Evolutionary conservation across 2,113 vertebrate genomes (phyloP).

Genomic region (Taxidea taxus): DNA sequence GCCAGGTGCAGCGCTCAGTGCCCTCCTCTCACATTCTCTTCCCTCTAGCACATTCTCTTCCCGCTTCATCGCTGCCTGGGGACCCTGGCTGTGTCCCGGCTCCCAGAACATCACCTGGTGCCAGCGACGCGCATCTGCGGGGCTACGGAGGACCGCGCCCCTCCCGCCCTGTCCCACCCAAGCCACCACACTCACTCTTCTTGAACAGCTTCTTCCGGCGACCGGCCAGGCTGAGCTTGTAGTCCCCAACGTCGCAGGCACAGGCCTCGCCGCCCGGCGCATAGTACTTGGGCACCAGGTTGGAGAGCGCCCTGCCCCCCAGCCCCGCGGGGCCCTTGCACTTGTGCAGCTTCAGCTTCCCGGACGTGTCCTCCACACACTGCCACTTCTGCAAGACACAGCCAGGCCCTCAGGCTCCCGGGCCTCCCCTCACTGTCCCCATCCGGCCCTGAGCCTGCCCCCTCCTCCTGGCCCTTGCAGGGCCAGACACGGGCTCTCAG

Average conservation of each 20-base stretch:
- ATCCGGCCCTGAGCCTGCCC: neutral
- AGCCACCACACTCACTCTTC: conserved; percentile 85
- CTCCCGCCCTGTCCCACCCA: fast-evolving
- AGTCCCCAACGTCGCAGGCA: conserved; percentile 82
- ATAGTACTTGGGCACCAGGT: conserved; percentile 84
- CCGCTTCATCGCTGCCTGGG: neutral
- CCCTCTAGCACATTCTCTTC: fast-evolving
- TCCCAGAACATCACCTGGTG: neutral
- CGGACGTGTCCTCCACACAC: conserved; percentile 93
- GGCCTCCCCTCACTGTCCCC: neutral
- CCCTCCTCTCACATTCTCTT: fast-evolving
- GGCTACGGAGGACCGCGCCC: too few species aligned
- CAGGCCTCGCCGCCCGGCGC: conserved; percentile 80
- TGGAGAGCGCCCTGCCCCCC: conserved; percentile 82
- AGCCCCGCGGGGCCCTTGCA: conserved; percentile 89
- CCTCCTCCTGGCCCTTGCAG: neutral
- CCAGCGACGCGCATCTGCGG: fast-evolving
- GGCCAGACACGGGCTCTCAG: fast-evolving
- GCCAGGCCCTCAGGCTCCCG: fast-evolving
- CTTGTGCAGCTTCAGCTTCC: conserved; percentile 94
- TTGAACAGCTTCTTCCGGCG: conserved; percentile 90
- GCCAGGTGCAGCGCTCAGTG: neutral
- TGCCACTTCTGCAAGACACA: conserved; percentile 93
- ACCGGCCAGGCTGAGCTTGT: conserved; percentile 79
- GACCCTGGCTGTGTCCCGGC: neutral